phyloP scores from a whole-genome alignment of 2,888 invertebrate species.

The Furcula furcula region DNA sequence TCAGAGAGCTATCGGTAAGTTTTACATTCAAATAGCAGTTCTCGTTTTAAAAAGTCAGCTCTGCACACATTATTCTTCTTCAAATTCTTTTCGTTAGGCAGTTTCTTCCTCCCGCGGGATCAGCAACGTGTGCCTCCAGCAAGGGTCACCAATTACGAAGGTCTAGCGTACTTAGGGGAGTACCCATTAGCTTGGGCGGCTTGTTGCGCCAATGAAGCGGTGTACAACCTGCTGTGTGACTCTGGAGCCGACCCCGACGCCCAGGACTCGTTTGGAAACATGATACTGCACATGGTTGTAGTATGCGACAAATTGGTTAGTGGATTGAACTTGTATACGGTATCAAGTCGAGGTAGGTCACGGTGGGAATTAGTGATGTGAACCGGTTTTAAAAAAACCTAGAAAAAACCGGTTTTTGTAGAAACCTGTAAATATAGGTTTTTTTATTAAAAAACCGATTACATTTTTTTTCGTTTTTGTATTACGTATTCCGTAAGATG shows the following conservation, averaged over 20 bases:
- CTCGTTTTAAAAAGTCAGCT: not conserved
- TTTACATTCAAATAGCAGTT: not conserved
- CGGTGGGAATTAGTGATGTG: too few relatives aligned
- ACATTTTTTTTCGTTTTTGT: too few relatives aligned
- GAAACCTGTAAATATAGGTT: too few relatives aligned
- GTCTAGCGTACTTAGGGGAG: slow-evolving; percentile 98
- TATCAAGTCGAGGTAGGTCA: too few relatives aligned
- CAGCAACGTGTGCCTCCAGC: slow-evolving; percentile 91
- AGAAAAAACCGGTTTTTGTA: too few relatives aligned
- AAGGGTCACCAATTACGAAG: slow-evolving; percentile 96
- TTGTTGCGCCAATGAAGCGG: slow-evolving; percentile 97
- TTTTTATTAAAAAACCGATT: too few relatives aligned
- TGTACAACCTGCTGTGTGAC: slow-evolving; percentile 96
- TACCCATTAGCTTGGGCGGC: slow-evolving; percentile 99
- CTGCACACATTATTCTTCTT: slow-evolving; percentile 1
- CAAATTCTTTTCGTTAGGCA: slow-evolving; percentile 69
- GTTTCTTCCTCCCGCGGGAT: slow-evolving; percentile 97
- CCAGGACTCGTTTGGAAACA: slow-evolving; percentile 98
- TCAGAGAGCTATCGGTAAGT: slow-evolving; percentile 93
- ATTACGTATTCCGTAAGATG: too few relatives aligned
- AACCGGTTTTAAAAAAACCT: too few relatives aligned
- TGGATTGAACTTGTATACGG: too few relatives aligned
- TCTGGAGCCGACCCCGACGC: slow-evolving; percentile 96
- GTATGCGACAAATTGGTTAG: slow-evolving; percentile 97
- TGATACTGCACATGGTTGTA: slow-evolving; percentile 99